phyloP scores from a whole-genome alignment of 2,797 vertebrate genomes.

The Hoplostethus mediterraneus region DNA sequence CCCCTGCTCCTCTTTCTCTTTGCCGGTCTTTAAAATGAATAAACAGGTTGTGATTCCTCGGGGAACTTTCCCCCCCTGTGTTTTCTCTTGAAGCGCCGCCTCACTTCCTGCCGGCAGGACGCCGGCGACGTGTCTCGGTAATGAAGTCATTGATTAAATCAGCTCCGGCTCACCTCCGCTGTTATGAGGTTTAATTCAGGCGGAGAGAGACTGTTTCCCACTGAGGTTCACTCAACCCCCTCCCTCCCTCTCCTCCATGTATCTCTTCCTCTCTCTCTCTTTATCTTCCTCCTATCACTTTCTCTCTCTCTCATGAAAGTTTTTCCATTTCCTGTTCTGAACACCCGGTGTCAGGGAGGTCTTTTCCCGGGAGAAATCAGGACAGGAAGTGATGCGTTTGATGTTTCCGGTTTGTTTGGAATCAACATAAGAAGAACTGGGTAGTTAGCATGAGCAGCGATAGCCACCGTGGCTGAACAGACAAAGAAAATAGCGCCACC shows the following conservation, averaged over 20 bases:
- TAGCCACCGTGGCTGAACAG: too few species aligned
- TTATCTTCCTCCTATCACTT: too few species aligned
- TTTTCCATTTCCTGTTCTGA: too few species aligned
- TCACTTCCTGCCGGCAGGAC: neutral
- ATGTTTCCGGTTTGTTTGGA: too few species aligned
- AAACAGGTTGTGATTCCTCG: slow-evolving; percentile 17
- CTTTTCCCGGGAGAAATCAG: too few species aligned
- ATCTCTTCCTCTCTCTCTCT: neutral
- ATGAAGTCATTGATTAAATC: slow-evolving; percentile 57
- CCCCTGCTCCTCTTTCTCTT: neutral
- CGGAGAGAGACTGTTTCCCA: slow-evolving; percentile 1
- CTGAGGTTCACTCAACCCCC: slow-evolving; percentile 5
- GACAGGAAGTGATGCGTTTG: too few species aligned
- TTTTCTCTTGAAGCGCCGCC: neutral
- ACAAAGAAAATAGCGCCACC: too few species aligned
- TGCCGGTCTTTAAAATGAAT: slow-evolving; percentile 7
- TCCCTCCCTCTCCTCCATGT: neutral
- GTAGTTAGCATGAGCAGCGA: too few species aligned
- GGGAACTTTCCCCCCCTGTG: neutral
- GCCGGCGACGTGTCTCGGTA: slow-evolving; percentile 20
- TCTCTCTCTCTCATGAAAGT: too few species aligned
- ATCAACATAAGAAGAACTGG: too few species aligned
- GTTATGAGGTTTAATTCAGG: slow-evolving; percentile 15
- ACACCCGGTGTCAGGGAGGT: too few species aligned
- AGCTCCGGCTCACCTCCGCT: slow-evolving; percentile 12